Conservation (phyloP, 2,888 invertebrate genomes). For the Bombylius discolor region DNA sequence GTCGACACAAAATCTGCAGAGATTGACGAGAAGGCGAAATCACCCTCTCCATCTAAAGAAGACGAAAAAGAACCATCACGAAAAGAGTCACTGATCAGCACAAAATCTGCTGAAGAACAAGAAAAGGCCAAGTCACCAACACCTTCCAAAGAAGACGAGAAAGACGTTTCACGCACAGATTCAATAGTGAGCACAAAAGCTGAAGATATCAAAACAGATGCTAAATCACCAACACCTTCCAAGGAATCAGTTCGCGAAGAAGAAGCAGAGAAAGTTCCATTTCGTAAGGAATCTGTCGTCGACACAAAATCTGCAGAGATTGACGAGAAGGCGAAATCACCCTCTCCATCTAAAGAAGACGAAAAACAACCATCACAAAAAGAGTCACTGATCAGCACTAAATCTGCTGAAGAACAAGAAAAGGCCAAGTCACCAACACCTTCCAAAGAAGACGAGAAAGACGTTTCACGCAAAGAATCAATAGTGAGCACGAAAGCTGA, state of each 20-base stretch:
- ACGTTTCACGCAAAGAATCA: constrained; percentile 12
- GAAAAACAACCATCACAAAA: background rate
- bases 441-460: background rate
- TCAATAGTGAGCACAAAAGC: constrained; percentile 12
- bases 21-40: background rate
- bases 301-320: background rate
- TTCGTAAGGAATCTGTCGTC: no score
- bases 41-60: background rate
- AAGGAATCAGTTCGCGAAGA: constrained; percentile 18
- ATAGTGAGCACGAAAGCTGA: constrained; percentile 12
- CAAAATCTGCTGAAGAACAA: no score
- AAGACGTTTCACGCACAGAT: constrained; percentile 12
- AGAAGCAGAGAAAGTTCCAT: no score
- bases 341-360: background rate
- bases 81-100: no score
- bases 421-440: no score
- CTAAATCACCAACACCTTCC: constrained; percentile 12
- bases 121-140: no score
- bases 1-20: constrained; percentile 19
- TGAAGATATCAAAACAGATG: background rate
- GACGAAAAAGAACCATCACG: no score
- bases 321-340: background rate
- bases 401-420: no score
- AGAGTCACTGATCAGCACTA: no score
- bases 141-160: background rate